Evolutionary conservation across 2,113 vertebrate species (phyloP).

Genomic region (Scatophagus argus): DNA sequence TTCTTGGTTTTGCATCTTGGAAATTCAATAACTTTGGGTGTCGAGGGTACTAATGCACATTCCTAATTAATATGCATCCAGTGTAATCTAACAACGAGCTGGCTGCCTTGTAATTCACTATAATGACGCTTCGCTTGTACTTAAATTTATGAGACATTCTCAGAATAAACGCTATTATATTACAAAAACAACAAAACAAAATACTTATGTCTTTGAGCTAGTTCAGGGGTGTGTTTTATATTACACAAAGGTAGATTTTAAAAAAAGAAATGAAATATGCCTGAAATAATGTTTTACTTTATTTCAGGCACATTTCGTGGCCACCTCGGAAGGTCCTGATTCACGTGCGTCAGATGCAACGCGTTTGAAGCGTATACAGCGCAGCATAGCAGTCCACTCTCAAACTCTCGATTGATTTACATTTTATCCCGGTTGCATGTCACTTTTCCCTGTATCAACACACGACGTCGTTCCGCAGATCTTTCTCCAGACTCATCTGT

Average conservation of each 20-base stretch:
- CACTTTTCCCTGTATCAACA: rapidly evolving
- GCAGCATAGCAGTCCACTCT: not conserved
- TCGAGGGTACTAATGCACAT: not conserved
- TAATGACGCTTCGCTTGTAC: not conserved
- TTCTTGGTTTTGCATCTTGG: not conserved
- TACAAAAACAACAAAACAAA: not conserved
- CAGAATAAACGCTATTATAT: not conserved
- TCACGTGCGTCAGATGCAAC: slow-evolving; percentile 69
- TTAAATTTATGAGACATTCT: not conserved
- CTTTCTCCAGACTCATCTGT: slow-evolving; percentile 54
- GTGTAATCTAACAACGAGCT: not conserved
- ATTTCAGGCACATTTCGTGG: slow-evolving; percentile 66
- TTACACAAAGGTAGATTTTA: not conserved
- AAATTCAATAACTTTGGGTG: not conserved
- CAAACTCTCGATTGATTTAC: not conserved
- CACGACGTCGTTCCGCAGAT: slow-evolving; percentile 53
- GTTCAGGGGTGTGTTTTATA: too few relatives aligned
- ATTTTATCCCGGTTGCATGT: not conserved
- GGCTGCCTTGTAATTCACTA: too few relatives aligned
- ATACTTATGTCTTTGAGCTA: too few relatives aligned
- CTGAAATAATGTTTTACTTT: not conserved
- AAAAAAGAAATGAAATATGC: not conserved
- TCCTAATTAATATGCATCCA: not conserved
- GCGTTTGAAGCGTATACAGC: slow-evolving; percentile 48
- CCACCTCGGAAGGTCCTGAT: slow-evolving; percentile 67